Percentiles rank a stretch among this genome's conserved stretches.
These are phyloP conservation scores for Ibidorhyncha struthersii DNA, from an alignment of 2,113 vertebrate species.

Conservation along the genomic window DNA sequence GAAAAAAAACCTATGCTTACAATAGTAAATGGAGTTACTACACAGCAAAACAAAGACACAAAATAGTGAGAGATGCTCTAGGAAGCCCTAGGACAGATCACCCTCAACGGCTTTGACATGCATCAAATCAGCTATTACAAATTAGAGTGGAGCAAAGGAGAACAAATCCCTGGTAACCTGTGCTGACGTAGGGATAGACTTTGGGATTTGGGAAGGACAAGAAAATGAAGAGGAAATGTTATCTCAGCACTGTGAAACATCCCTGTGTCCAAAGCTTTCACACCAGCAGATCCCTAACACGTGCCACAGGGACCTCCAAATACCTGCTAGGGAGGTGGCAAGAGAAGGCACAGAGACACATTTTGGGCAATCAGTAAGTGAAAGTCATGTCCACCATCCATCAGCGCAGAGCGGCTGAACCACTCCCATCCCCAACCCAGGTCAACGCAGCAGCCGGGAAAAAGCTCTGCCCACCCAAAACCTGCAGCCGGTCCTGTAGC, in stretches of 20 bases:
- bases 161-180: not conserved
- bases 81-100: not conserved
- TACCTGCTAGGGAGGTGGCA: fast-evolving
- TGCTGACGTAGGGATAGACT: not conserved
- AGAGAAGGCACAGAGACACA: not conserved
- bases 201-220: not conserved
- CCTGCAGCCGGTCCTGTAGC: not conserved
- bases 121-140: not conserved
- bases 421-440: not conserved
- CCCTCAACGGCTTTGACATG: not conserved
- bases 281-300: fast-evolving
- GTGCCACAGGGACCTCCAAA: not conserved
- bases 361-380: not conserved
- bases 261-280: not conserved
- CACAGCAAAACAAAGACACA: not conserved
- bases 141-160: not conserved
- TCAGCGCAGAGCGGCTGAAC: fast-evolving
- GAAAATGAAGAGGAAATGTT: not conserved
- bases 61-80: not conserved
- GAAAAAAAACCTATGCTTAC: not conserved
- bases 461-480: not conserved
- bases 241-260: not conserved
- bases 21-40: not conserved
- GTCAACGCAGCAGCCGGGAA: fast-evolving
- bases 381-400: not conserved